phyloP scores from a whole-genome alignment of 1,140 invertebrate species.

The Drosophila nigrodunni region DNA sequence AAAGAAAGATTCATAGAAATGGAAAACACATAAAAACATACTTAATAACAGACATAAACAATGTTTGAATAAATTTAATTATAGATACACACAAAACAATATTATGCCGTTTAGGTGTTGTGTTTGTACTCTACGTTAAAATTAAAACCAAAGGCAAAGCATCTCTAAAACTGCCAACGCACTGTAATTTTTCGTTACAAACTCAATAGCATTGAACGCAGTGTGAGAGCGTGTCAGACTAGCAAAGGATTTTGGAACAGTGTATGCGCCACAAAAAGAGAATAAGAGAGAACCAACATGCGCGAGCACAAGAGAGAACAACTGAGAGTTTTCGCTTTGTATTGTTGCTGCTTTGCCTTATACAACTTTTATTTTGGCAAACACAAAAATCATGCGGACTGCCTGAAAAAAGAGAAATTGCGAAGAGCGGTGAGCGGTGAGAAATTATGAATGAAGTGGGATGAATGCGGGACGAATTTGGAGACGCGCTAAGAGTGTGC shows the following conservation, averaged over 20 bases:
- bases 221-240: constrained; percentile 4
- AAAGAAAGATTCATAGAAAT: background rate
- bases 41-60: no score
- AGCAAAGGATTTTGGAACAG: constrained; percentile 47
- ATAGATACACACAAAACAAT: no score
- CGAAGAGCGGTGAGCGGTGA: background rate
- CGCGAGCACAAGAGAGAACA: constrained; percentile 21
- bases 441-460: background rate
- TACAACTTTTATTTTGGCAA: constrained; percentile 73
- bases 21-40: background rate
- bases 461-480: constrained; percentile 13
- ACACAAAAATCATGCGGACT: constrained; percentile 61
- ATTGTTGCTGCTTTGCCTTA: constrained; percentile 40
- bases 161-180: background rate
- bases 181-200: background rate
- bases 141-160: no score
- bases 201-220: background rate
- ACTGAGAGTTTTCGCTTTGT: constrained; percentile 20
- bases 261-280: constrained; percentile 38
- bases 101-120: no score
- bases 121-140: no score
- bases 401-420: constrained; percentile 31
- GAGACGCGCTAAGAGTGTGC: constrained; percentile 54
- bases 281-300: constrained; percentile 27
- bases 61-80: no score